Percentiles rank a stretch among this genome's conserved stretches.
Evolutionary conservation across 2,888 invertebrate species (phyloP).

Genomic region (Lucinisca nassula): DNA sequence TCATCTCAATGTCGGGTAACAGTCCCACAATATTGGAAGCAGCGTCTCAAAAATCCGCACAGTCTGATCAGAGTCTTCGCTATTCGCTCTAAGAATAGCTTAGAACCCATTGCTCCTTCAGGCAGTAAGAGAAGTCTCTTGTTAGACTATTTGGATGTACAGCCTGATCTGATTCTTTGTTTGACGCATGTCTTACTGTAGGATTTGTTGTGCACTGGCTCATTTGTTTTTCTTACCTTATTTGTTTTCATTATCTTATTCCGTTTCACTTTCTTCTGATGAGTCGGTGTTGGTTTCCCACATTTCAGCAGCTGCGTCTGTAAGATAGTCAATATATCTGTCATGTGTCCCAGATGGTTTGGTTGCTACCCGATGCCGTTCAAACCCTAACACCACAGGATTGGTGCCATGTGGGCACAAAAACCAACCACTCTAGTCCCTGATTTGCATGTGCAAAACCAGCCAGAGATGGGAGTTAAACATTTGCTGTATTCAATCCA

Average conservation of each 20-base stretch:
- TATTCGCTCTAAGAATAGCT: too few species aligned
- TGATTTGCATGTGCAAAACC: slow-evolving; percentile 49
- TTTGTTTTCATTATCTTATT: background rate
- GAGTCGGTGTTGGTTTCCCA: background rate
- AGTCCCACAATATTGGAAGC: too few species aligned
- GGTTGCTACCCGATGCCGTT: background rate
- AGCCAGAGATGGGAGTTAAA: background rate
- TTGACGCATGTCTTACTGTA: too few species aligned
- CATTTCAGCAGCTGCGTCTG: slow-evolving; percentile 3
- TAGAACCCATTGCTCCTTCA: too few species aligned
- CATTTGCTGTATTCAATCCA: background rate
- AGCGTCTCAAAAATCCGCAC: too few species aligned
- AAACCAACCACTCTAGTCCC: slow-evolving; percentile 53
- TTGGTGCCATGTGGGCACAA: slow-evolving; percentile 46
- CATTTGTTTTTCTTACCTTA: background rate
- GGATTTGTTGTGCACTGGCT: too few species aligned
- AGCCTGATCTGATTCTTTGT: too few species aligned
- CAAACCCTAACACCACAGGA: slow-evolving; percentile 40
- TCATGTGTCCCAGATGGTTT: background rate
- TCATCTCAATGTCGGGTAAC: too few species aligned
- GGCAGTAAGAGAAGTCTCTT: too few species aligned
- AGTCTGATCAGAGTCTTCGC: too few species aligned
- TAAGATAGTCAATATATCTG: background rate
- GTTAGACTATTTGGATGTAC: too few species aligned
- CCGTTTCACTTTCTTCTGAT: background rate